Base-by-base conservation (phyloP, 2,797 vertebrate species). In the Acanthopagrus latus region DNA sequence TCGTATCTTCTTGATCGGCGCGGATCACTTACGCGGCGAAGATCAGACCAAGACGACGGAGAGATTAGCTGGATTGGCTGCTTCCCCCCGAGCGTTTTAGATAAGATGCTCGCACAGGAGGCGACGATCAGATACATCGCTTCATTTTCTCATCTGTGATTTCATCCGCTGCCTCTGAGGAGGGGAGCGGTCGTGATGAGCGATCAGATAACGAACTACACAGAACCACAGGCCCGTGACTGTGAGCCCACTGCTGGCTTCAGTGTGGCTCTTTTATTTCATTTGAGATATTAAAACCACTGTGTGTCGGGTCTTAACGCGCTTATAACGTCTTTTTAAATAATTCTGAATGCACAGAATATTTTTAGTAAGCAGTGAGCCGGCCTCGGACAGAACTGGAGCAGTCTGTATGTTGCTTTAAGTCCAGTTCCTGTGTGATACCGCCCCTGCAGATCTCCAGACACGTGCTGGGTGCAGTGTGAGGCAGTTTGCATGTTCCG, bases 11-110 rank as follows among this genome's bases (percentile, higher is more conserved):
- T 63, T 64, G 65, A 90, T 91, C 76, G 10, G 68, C 41, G 81
- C 0, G 25, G 74, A 88, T 89, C 80, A 68, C 73, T 88, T 88
- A 66, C 74, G 79, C 58, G 7, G 58, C 55, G 80, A 80, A 77
- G 81, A 89, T 91, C 54, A 89, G 72, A 72, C 79, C 25, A 38
- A 85, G 80, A 78, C 56, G 50, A 56, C 71, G 81, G 60, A 65
- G 74, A 88, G 84, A 92, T 90, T 85, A 91, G 58, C 81, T 7
- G 75, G 74, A 83, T 84, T 65, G 76, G 47, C 59, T 65, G 64
- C 27, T 4, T 78, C 80, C 88, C 90, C 86, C 74, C n/a, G 1
- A 77, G 78, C 77, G 2, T 63, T 86, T 71, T 1, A 85, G 88
- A 91, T 91, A 81, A 80, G 74, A 89, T 76, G 66, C 70, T 64